These are phyloP conservation scores for Myxocyprinus asiaticus DNA, from an alignment of 2,113 vertebrate species.

Conservation along the genomic window DNA sequence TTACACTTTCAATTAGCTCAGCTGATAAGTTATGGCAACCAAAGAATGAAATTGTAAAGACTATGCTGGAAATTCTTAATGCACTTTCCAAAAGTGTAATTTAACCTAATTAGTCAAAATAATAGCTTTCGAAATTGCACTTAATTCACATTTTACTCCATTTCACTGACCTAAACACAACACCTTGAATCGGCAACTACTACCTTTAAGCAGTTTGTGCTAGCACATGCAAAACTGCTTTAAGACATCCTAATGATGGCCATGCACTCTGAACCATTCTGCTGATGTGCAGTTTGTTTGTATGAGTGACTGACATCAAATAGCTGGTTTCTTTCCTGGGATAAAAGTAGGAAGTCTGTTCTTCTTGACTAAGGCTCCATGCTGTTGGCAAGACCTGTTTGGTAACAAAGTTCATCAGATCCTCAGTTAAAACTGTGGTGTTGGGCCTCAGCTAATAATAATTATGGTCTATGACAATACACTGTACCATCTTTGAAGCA, in stretches of 20 bases:
- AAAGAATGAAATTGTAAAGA: slow-evolving; percentile 24
- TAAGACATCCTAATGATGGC: slow-evolving; percentile 27
- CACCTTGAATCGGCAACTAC: not conserved
- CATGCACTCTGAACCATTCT: slow-evolving; percentile 52
- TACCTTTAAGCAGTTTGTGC: slow-evolving; percentile 14
- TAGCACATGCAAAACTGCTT: slow-evolving; percentile 31
- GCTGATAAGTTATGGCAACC: slow-evolving; percentile 10
- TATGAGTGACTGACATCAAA: slow-evolving; percentile 57
- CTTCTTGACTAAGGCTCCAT: not conserved
- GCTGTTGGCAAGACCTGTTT: not conserved
- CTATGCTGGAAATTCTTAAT: slow-evolving; percentile 24
- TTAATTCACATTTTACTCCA: slow-evolving; percentile 12
- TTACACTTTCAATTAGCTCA: slow-evolving; percentile 27
- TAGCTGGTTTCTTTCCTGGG: slow-evolving; percentile 63
- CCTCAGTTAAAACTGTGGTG: not conserved
- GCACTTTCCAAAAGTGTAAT: slow-evolving; percentile 28
- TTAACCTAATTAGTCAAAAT: slow-evolving; percentile 34
- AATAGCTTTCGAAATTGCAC: slow-evolving; percentile 31
- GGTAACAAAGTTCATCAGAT: slow-evolving; percentile 1
- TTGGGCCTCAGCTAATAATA: slow-evolving; percentile 15
- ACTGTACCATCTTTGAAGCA: slow-evolving; percentile 7
- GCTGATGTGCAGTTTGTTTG: slow-evolving; percentile 66
- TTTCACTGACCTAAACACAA: slow-evolving; percentile 17
- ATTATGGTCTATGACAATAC: slow-evolving; percentile 19
- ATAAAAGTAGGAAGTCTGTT: slow-evolving; percentile 60